phyloP scores from a whole-genome alignment of 2,888 invertebrate species.

The Muschampia plurimacula region DNA sequence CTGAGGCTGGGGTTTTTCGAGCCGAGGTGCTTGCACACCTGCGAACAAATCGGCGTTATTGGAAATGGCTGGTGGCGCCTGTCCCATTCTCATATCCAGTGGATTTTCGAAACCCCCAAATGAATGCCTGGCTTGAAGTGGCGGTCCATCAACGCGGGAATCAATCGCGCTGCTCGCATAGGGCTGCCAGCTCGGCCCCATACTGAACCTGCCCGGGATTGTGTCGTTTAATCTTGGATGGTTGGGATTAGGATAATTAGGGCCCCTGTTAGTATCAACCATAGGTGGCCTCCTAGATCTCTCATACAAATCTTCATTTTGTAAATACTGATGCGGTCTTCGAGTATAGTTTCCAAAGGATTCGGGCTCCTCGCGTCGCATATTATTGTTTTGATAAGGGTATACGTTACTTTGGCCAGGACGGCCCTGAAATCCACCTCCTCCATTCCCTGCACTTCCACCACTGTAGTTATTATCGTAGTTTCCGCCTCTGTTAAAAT shows the following conservation, averaged over 20 bases:
- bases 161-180: conserved; percentile 43
- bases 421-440: conserved; percentile 54
- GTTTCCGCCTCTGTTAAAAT: conserved; percentile 49
- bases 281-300: conserved; percentile 44
- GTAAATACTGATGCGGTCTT: conserved; percentile 59
- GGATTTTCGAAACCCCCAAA: conserved; percentile 70
- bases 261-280: conserved; percentile 45
- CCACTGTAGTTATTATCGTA: conserved; percentile 48
- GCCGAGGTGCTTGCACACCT: conserved; percentile 81
- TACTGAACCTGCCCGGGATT: conserved; percentile 46
- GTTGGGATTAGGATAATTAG: conserved; percentile 40
- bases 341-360: conserved; percentile 57
- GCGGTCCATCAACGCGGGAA: conserved; percentile 44
- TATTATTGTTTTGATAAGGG: conserved; percentile 46
- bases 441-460: conserved; percentile 16
- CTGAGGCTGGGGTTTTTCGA: conserved; percentile 48
- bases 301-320: conserved; percentile 54
- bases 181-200: conserved; percentile 57
- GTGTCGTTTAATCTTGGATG: conserved; percentile 42
- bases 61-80: conserved; percentile 41
- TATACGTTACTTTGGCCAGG: conserved; percentile 50
- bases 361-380: conserved; percentile 57
- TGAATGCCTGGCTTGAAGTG: conserved; percentile 57
- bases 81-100: conserved; percentile 69
- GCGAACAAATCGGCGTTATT: conserved; percentile 86